Percentiles rank a stretch among this genome's conserved stretches.
These are phyloP conservation scores for Thecocarcelia acutangulata DNA, from an alignment of 2,888 invertebrate species.

Conservation along the genomic window DNA sequence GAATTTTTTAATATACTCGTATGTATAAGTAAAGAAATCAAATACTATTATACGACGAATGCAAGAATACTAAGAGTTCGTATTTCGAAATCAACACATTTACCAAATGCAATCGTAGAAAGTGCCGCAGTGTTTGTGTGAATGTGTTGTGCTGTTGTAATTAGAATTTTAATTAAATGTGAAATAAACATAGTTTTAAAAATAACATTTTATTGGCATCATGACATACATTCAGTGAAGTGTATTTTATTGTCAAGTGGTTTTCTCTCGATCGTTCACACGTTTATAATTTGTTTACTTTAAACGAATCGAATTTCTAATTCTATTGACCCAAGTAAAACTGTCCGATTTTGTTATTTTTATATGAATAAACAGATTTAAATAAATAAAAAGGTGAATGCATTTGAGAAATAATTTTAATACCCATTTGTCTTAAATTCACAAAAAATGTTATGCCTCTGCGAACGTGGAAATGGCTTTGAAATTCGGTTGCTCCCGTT, in stretches of 20 bases:
- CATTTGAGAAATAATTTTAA: background rate
- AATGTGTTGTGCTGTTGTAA: constrained; percentile 18
- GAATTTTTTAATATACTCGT: constrained; percentile 35
- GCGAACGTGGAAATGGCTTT: no score
- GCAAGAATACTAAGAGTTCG: background rate
- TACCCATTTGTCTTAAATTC: background rate
- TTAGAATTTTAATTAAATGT: constrained; percentile 63
- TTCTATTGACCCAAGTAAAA: constrained; percentile 32
- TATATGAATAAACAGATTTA: background rate
- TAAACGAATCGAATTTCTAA: constrained; percentile 6
- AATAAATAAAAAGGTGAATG: background rate
- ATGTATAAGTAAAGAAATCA: background rate
- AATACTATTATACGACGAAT: constrained; percentile 1
- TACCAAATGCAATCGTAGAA: constrained; percentile 6
- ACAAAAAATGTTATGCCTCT: no score
- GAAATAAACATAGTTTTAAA: constrained; percentile 58
- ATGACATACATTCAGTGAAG: constrained; percentile 63
- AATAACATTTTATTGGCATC: constrained; percentile 66
- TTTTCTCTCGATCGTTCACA: constrained; percentile 29
- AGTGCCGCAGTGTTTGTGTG: background rate
- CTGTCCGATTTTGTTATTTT: constrained; percentile 21
- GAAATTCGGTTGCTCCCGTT: no score
- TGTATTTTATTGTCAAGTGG: constrained; percentile 38
- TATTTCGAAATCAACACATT: constrained; percentile 10
- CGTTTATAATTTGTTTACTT: constrained; percentile 11